phyloP scores from a whole-genome alignment of 2,888 invertebrate genomes.

The Alviniconcha strummeri region DNA sequence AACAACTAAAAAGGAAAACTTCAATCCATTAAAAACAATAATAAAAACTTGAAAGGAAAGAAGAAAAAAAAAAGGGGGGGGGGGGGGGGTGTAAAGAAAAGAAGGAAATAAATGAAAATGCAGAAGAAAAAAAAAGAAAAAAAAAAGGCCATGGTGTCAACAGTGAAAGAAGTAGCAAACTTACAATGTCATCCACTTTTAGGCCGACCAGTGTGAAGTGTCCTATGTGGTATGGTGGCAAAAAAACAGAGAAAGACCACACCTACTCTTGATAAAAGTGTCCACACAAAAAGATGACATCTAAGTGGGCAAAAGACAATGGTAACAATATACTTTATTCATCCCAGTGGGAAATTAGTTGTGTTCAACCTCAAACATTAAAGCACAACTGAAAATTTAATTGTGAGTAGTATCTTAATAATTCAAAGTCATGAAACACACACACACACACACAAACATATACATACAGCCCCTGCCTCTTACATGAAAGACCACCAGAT shows the following conservation, averaged over 20 bases:
- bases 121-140: background rate
- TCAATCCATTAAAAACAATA: too few species aligned
- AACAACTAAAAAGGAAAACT: too few species aligned
- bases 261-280: too few species aligned
- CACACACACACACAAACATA: background rate
- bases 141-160: background rate
- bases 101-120: too few species aligned
- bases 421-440: background rate
- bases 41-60: too few species aligned
- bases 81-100: too few species aligned
- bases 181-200: constrained; percentile 78
- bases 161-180: constrained; percentile 33
- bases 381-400: too few species aligned
- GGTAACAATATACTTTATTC: background rate
- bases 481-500: background rate
- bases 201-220: constrained; percentile 85
- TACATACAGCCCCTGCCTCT: background rate
- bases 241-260: constrained; percentile 34
- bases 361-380: too few species aligned
- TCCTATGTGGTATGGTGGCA: constrained; percentile 94
- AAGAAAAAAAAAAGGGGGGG: too few species aligned
- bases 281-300: background rate
- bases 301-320: background rate
- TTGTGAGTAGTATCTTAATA: background rate
- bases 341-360: too few species aligned